Evolutionary conservation across 1,140 invertebrate genomes (phyloP), one percentile per base, ranked within the genome.

Genomic region (Manduca sexta): DNA sequence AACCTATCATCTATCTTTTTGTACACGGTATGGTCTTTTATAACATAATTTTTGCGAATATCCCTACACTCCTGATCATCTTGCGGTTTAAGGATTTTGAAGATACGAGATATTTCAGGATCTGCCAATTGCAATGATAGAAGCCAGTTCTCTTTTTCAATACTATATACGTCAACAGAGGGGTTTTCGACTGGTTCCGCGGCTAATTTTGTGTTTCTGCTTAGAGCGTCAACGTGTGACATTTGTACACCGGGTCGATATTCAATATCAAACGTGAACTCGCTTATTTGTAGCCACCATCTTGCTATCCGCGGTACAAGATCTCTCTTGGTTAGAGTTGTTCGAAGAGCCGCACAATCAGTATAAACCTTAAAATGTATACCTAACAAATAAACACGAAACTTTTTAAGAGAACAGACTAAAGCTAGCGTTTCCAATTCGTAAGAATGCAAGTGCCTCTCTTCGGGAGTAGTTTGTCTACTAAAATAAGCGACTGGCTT

Each of bases 141-240:
- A 21, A 21, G 21, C 21, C 21, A 21, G 6, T 21, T 21, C 6
- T 21, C 49, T 33, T 49, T 55, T 26, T 52, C 52, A 29, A 58
- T 55, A n/a, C 41, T 49, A 26, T 47, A 49, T 30, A 56, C 43
- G 18, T n/a, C 29, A 1, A 38, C 14, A 15, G n/a, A 21, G 6
- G 44, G 5, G 15, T 48, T 21, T 14, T 53, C 41, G n/a, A 31
- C 38, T n/a, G 16, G 14, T 3, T 17, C 13, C 16, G 7, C 39
- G 5, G 34, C 42, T 29, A 45, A 3, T 14, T 56, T 61, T 6
- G 64, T 55, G 33, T 69, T 64, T 14, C 72, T 39, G 35, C 67
- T 71, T 10, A 81, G 41, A 1, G 70, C 69, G 46, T 84, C 80
- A 0, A 70, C 81, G 47, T 79, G 80, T 0, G 10, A 26, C 68